A percentile compares a stretch with the other conserved stretches of the same genome.
Conservation (phyloP, 2,797 vertebrate species). For the Rhinatrema bivittatum region DNA sequence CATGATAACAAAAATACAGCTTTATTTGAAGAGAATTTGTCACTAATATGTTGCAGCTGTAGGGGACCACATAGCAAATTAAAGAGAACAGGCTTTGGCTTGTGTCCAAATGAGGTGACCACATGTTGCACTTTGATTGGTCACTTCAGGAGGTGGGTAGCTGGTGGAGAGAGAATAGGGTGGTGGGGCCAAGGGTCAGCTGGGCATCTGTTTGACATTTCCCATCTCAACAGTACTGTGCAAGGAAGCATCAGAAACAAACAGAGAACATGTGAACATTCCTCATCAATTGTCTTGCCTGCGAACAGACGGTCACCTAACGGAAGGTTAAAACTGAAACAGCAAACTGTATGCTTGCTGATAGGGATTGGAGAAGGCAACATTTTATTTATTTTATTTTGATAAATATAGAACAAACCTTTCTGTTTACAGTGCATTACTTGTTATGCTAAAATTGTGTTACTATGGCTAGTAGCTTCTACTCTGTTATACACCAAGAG, state of each 20-base stretch:
- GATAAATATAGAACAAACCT: no score
- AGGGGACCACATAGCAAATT: constrained; percentile 68
- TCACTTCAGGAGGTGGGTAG: constrained; percentile 51
- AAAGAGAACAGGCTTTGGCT: constrained; percentile 69
- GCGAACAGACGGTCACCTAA: neutral
- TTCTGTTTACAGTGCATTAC: accelerated
- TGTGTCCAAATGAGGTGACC: constrained; percentile 62
- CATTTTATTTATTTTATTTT: no score
- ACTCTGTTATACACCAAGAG: no score
- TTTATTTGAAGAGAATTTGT: constrained; percentile 62
- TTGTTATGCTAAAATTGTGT: no score
- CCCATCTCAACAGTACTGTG: constrained; percentile 47
- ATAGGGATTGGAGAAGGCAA: no score
- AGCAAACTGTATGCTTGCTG: no score
- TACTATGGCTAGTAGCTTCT: no score
- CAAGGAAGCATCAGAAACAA: constrained; percentile 39
- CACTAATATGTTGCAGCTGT: constrained; percentile 81
- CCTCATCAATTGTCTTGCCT: constrained; percentile 27
- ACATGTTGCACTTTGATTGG: constrained; percentile 69
- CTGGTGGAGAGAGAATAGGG: no score
- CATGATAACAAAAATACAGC: constrained; percentile 23
- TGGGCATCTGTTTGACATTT: constrained; percentile 73
- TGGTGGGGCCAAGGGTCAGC: no score
- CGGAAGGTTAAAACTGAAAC: neutral
- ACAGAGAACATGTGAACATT: constrained; percentile 26